Evolutionary conservation across 1,140 invertebrate species (phyloP), one percentile per base, ranked within the genome.

Genomic region (Whitmania pigra): DNA sequence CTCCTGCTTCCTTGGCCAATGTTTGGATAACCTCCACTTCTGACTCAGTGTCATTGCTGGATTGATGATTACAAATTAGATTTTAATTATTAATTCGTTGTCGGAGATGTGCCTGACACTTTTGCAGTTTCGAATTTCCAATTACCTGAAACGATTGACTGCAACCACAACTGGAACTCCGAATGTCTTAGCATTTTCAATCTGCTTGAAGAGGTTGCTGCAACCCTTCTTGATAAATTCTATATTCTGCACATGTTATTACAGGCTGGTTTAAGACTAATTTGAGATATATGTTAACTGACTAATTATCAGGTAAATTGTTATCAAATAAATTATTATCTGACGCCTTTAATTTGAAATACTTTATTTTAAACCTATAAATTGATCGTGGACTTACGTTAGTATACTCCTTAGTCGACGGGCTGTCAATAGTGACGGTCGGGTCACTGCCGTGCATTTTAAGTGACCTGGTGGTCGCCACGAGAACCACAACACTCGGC

Each of bases 381-480:
- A 7, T 36, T 36, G 31, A 49, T 17, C n/a, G n/a, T n/a, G n/a
- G n/a, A n/a, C n/a, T n/a, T n/a, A n/a, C n/a, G n/a, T 90, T 83
- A 3, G 86, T 83, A 78, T 99, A 99, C 77, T 89, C 92, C 66
- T 87, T 85, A 69, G 91, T 87, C 0, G 97, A 82, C 0, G 91
- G 89, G 22, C 87, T 82, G 1, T 94, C 94, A 7, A 94, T 87
- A 0, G 87, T 87, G 20, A 98, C 93, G 0, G 88, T 77, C 5
- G 93, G 92, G 0, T 94, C 96, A 71, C 95, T 94, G n/a, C 96
- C 96, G 82, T 99, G 96, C 92, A 97, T 96, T 85, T 99, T 99
- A 36, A 99, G 84, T 18, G 96, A 95, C 76, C 95, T 84, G 18
- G 98, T 86, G 0, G 95, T 97, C 0, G 90, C 87, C 5, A 99